Evolutionary conservation across 2,113 vertebrate species (phyloP), one percentile per base, ranked within the genome.

Genomic region (Ranitomeya imitator): DNA sequence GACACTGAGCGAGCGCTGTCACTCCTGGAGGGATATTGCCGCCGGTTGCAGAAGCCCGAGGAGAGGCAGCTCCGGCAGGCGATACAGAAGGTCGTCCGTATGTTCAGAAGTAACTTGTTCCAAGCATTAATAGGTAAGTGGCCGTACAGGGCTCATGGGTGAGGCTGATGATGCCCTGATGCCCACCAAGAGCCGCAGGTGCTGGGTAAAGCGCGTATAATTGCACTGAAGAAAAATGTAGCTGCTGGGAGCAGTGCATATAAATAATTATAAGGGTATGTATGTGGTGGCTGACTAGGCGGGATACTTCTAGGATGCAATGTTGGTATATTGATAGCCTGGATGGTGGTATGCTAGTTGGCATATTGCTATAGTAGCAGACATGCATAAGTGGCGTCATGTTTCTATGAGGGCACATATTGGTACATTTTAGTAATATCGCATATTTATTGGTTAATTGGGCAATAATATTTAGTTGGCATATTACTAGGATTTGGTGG

Each of bases 81-180:
- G 92, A 96, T 99, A 92, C 95, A 95, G 93, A 96, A 96, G 93
- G 96, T 99, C 90, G 97, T 98, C 95, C 94, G 93, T 85, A 97
- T 99, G 94, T 98, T 99, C 92, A 96, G 95, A 92, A 99, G 97
- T 95, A 97, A 96, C 91, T 95, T 99, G 90, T 99, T 99, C 93
- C 96, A 97, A 93, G 98, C 97, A 69, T 94, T 99, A 92, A 93
- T 99, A 89, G 97, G 98, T 99, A 96, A 94, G 97, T 96, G 89
- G 81, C 7, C 6, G 11, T 5, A 11, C 63, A 4, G 61, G 5
- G 5, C 19, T 63, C 18, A 19, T 63, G 19, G 19, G 19, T 21
- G 61, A 63, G 10, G 16, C 61, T 19, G 18, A 0, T 8, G 19
- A 19, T 63, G 18, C 19, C 61, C 19, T 8, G 19, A 19, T 63